These are phyloP conservation scores for Andrena bicolor DNA, from an alignment of 2,888 invertebrate species.

Conservation along the genomic window DNA sequence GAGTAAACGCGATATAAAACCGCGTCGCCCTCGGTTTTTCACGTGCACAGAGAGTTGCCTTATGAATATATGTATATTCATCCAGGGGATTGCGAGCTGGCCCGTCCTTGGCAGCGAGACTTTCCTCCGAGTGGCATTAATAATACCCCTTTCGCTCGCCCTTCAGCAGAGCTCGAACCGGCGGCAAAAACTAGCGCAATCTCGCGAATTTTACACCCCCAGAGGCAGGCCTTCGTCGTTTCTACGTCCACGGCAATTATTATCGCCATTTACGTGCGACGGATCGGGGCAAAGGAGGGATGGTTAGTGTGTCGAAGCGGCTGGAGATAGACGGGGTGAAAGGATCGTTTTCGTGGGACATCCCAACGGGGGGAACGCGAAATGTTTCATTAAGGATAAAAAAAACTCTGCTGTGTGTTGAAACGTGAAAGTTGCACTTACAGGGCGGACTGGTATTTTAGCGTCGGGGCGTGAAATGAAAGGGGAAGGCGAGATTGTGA, in stretches of 20 bases:
- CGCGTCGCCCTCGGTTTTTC: slow-evolving; percentile 2
- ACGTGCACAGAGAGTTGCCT: neutral
- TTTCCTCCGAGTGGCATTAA: slow-evolving; percentile 10
- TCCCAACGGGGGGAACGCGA: neutral
- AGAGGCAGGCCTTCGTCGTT: neutral
- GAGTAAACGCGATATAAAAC: neutral
- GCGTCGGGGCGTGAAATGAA: neutral
- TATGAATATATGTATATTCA: slow-evolving; percentile 32
- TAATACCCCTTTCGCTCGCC: slow-evolving; percentile 2
- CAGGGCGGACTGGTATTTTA: no score
- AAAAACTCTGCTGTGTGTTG: neutral
- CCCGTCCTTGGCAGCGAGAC: slow-evolving; percentile 1
- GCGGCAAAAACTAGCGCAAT: neutral
- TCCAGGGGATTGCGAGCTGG: slow-evolving; percentile 6
- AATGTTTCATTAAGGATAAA: neutral
- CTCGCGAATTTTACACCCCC: slow-evolving; percentile 5
- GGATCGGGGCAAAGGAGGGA: no score
- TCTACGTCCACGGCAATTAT: neutral
- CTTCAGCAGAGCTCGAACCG: neutral
- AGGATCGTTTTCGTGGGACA: neutral
- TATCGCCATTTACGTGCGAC: neutral
- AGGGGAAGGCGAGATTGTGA: neutral
- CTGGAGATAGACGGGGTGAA: neutral
- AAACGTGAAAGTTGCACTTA: neutral
- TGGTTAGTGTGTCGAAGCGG: neutral